These are phyloP conservation scores for Caenorhabditis latens DNA, from an alignment of 1,140 invertebrate genomes.

Conservation along the genomic window DNA sequence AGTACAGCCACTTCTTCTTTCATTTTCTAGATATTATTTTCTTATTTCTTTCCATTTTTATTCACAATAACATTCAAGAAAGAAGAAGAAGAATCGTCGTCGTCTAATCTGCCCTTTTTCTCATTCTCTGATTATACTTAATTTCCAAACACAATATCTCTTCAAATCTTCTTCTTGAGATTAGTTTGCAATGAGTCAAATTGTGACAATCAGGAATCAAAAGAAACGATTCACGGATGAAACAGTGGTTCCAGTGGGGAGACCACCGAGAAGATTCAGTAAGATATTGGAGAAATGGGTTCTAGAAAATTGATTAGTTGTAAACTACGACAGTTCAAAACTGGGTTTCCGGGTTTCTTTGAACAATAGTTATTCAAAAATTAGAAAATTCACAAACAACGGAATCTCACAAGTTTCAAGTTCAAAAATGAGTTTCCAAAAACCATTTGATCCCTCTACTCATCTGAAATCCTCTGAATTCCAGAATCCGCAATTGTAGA, in stretches of 20 bases:
- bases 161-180: not conserved
- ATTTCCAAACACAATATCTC: not conserved
- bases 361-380: too few species aligned
- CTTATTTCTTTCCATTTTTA: not conserved
- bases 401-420: not conserved
- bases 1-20: not conserved
- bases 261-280: conserved; percentile 23
- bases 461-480: conserved; percentile 9
- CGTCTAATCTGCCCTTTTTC: conserved; percentile 20
- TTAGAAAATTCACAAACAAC: not conserved
- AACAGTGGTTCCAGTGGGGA: not conserved
- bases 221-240: conserved; percentile 7
- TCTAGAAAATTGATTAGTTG: too few species aligned
- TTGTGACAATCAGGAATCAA: not conserved
- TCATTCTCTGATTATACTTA: conserved; percentile 1
- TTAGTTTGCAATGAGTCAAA: not conserved
- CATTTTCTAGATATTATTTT: not conserved
- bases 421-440: not conserved
- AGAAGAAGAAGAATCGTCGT: not conserved
- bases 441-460: conserved; percentile 1
- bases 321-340: too few species aligned
- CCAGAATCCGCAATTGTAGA: conserved; percentile 66
- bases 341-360: too few species aligned
- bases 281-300: not conserved
- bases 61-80: not conserved